Conservation (phyloP, 1,140 invertebrate genomes). For the Melipona quadrifasciata region DNA sequence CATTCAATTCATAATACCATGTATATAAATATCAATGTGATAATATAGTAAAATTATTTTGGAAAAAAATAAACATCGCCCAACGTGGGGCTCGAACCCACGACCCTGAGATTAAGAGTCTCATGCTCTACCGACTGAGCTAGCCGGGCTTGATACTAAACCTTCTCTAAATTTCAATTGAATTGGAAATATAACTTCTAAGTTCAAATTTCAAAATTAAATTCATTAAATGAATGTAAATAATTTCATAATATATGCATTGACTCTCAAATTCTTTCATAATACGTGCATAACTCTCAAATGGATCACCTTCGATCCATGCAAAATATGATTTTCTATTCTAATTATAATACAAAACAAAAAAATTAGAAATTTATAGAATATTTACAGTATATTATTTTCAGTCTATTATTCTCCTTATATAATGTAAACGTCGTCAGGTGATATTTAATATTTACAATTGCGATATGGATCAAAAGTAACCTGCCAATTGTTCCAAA, state of each 20-base stretch:
- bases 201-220: accelerated
- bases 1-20: neutral
- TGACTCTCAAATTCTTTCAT: no score
- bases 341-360: neutral
- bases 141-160: conserved; percentile 84
- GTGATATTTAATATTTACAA: neutral
- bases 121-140: conserved; percentile 96
- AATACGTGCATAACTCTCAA: no score
- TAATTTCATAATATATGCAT: neutral
- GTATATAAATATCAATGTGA: neutral
- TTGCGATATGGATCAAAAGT: no score
- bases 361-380: no score
- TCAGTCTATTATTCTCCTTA: no score
- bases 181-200: no score
- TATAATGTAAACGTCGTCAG: no score
- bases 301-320: neutral
- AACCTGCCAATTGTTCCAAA: no score
- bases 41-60: neutral
- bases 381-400: no score
- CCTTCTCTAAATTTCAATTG: accelerated
- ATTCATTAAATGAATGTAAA: neutral
- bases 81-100: conserved; percentile 95
- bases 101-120: conserved; percentile 96
- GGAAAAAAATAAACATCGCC: conserved; percentile 81
- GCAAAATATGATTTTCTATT: no score